Conservation (phyloP, 1,140 invertebrate genomes). For the Aphis gossypii region DNA sequence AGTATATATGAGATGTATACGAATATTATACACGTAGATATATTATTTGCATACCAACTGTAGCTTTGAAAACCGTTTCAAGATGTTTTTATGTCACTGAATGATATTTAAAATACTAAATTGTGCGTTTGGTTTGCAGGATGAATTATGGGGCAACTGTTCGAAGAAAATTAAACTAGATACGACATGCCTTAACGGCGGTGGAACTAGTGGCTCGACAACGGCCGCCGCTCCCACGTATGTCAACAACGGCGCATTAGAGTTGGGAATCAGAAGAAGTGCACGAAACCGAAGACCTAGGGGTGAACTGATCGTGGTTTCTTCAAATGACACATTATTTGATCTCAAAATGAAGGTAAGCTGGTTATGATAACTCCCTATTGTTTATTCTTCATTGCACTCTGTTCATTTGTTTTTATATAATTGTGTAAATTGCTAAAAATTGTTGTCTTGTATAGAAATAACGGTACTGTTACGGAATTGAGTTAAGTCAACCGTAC, state of each 20-base stretch:
- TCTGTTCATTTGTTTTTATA: background rate
- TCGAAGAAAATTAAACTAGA: constrained; percentile 50
- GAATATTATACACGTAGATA: background rate
- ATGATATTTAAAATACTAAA: background rate
- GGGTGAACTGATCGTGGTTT: constrained; percentile 43
- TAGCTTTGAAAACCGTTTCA: background rate
- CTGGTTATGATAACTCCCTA: background rate
- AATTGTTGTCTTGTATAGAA: background rate
- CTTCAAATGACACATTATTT: constrained; percentile 30
- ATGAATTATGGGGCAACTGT: constrained; percentile 36
- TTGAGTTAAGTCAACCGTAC: too few species aligned
- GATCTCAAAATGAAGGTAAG: constrained; percentile 56
- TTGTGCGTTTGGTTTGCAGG: constrained; percentile 18
- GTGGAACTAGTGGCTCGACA: background rate
- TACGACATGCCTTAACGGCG: background rate
- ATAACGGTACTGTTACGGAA: background rate
- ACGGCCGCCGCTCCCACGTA: background rate
- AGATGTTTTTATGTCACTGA: background rate
- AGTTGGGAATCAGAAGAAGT: constrained; percentile 41
- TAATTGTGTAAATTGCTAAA: background rate
- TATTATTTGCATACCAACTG: constrained; percentile 1
- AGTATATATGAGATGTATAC: background rate
- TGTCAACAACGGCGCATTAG: background rate
- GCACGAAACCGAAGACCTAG: constrained; percentile 46
- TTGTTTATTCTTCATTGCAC: background rate